Evolutionary conservation across 2,797 vertebrate genomes (phyloP).

Genomic region (Schizopygopsis pylzovi): DNA sequence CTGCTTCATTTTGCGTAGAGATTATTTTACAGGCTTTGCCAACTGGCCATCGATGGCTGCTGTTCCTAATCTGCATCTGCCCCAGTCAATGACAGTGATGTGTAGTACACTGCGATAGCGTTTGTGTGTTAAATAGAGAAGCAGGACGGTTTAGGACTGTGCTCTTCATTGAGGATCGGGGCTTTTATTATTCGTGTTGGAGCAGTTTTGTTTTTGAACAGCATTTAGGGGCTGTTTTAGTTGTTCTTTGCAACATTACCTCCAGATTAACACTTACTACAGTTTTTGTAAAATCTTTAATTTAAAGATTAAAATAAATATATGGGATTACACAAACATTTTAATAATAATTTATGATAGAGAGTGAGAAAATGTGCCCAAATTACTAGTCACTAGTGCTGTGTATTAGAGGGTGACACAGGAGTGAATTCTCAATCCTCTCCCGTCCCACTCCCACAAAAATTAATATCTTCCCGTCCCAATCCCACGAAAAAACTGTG

Average conservation of each 20-base stretch:
- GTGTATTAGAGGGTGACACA: too few species aligned
- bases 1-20: conserved; percentile 47
- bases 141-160: not conserved
- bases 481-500: too few species aligned
- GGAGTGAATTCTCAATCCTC: too few species aligned
- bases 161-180: not conserved
- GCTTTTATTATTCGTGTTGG: not conserved
- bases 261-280: too few species aligned
- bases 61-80: conserved; percentile 17
- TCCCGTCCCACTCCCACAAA: too few species aligned
- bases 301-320: not conserved
- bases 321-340: not conserved
- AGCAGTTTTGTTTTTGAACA: not conserved
- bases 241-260: not conserved
- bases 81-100: not conserved
- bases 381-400: too few species aligned
- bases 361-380: not conserved
- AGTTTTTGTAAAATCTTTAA: not conserved
- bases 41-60: conserved; percentile 69
- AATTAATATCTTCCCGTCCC: too few species aligned
- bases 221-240: too few species aligned
- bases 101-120: not conserved
- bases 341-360: not conserved
- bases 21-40: conserved; percentile 52
- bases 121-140: not conserved